Conservation (phyloP, 2,888 invertebrate genomes). For the Brachyptera risi region DNA sequence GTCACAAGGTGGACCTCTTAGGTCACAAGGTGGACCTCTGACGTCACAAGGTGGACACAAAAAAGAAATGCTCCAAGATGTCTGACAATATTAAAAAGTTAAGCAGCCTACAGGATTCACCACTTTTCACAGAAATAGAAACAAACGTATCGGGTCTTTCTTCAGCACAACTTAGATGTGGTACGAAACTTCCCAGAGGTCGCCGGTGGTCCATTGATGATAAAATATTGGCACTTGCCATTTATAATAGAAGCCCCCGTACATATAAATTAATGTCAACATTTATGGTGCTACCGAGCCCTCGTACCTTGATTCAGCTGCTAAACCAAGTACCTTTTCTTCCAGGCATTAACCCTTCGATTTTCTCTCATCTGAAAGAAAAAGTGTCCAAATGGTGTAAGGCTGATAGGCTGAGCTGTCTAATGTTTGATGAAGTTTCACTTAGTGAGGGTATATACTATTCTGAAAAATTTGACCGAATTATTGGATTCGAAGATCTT, state of each 20-base stretch:
- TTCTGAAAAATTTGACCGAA: constrained; percentile 11
- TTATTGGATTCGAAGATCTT: constrained; percentile 26
- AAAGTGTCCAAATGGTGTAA: too few species aligned
- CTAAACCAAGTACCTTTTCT: constrained; percentile 19
- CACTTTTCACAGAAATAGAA: not conserved
- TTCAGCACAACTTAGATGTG: not conserved
- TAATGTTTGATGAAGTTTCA: constrained; percentile 24
- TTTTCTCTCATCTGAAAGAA: constrained; percentile 9
- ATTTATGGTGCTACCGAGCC: constrained; percentile 19
- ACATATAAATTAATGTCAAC: constrained; percentile 17
- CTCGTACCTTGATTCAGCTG: constrained; percentile 14
- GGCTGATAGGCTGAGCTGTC: constrained; percentile 14
- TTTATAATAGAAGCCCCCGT: constrained; percentile 23
- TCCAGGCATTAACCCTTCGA: constrained; percentile 18
- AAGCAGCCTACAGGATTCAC: not conserved
- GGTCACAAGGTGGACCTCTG: too few species aligned
- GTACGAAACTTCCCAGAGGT: constrained; percentile 2
- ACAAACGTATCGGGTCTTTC: not conserved
- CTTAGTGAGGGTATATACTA: constrained; percentile 6
- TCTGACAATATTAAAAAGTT: too few species aligned
- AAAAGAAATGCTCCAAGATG: too few species aligned
- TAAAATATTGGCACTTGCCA: constrained; percentile 21
- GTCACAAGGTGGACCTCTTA: too few species aligned
- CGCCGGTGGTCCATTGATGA: constrained; percentile 18
- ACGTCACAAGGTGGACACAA: too few species aligned